Evolutionary conservation across 2,888 invertebrate genomes (phyloP).

Genomic region (Trichacis sp.): DNA sequence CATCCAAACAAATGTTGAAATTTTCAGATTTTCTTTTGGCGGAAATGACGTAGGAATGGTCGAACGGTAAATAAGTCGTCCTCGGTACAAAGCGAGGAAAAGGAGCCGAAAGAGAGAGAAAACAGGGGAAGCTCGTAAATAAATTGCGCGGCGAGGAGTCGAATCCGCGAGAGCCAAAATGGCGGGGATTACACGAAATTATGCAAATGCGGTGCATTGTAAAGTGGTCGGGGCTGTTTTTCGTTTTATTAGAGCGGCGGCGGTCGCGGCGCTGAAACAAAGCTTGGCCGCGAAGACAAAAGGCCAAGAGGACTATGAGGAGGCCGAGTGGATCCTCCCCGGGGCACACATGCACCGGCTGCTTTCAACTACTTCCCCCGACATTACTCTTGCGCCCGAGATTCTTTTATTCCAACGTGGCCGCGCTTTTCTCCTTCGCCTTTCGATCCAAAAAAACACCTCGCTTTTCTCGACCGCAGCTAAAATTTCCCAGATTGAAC

Average conservation of each 20-base stretch:
- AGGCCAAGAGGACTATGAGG: constrained; percentile 20
- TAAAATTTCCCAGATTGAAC: too few relatives aligned
- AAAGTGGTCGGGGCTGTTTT: constrained; percentile 61
- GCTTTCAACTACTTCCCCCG: constrained; percentile 65
- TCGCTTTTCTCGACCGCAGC: too few relatives aligned
- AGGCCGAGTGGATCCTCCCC: constrained; percentile 55
- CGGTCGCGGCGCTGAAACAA: constrained; percentile 66
- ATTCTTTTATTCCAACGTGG: not conserved
- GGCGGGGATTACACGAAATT: constrained; percentile 68
- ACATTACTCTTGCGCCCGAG: constrained; percentile 60
- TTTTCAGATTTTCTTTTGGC: too few relatives aligned
- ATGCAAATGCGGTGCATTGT: constrained; percentile 66
- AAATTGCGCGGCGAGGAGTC: constrained; percentile 43
- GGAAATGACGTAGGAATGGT: too few relatives aligned
- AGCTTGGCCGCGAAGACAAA: constrained; percentile 67
- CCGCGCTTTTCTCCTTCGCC: too few relatives aligned
- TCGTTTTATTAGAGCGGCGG: constrained; percentile 66
- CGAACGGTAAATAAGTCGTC: constrained; percentile 26
- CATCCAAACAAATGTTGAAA: too few relatives aligned
- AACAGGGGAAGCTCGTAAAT: constrained; percentile 45
- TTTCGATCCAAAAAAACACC: too few relatives aligned
- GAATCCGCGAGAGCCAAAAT: constrained; percentile 60
- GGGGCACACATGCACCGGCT: constrained; percentile 66
- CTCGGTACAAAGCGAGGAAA: constrained; percentile 11
- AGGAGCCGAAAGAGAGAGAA: constrained; percentile 5